Evolutionary conservation across 2,113 vertebrate species (phyloP).

Genomic region (Corvus moneduloides): DNA sequence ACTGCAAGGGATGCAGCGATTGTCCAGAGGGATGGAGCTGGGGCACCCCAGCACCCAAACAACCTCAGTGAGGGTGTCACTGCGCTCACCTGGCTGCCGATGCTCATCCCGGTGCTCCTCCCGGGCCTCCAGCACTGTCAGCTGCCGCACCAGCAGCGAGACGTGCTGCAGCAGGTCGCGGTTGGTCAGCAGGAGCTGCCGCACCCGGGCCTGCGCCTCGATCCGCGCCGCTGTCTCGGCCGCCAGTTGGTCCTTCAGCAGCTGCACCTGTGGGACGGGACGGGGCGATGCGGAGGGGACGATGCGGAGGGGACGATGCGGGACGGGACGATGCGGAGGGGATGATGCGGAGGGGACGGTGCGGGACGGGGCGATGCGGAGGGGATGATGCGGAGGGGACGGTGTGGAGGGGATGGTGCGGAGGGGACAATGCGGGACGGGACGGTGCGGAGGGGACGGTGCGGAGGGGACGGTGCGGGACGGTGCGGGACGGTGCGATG

Average conservation of each 20-base stretch:
- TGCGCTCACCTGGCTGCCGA: conserved; percentile 29
- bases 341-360: too few species aligned
- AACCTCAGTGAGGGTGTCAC: too few species aligned
- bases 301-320: too few species aligned
- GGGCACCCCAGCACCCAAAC: not conserved
- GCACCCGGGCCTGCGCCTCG: conserved; percentile 82
- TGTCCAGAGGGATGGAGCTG: not conserved
- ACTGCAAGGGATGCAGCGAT: not conserved
- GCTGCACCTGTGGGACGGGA: conserved; percentile 71
- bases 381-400: too few species aligned
- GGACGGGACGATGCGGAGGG: not conserved
- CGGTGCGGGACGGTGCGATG: too few species aligned
- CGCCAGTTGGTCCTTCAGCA: conserved; percentile 82
- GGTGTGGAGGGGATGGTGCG: too few species aligned
- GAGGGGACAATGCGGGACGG: too few species aligned
- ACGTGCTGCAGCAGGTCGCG: conserved; percentile 83
- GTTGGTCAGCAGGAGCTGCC: conserved; percentile 86
- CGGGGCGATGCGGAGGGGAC: not conserved
- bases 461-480: too few species aligned
- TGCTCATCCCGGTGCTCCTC: conserved; percentile 4
- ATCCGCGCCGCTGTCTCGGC: conserved; percentile 78
- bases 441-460: too few species aligned
- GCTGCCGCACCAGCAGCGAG: conserved; percentile 82
- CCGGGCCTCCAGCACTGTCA: conserved; percentile 78
- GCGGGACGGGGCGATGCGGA: too few species aligned